A percentile compares a stretch with the other conserved stretches of the same genome.
phyloP scores from a whole-genome alignment of 2,888 invertebrate species.

The Hipparchia sbordonii region DNA sequence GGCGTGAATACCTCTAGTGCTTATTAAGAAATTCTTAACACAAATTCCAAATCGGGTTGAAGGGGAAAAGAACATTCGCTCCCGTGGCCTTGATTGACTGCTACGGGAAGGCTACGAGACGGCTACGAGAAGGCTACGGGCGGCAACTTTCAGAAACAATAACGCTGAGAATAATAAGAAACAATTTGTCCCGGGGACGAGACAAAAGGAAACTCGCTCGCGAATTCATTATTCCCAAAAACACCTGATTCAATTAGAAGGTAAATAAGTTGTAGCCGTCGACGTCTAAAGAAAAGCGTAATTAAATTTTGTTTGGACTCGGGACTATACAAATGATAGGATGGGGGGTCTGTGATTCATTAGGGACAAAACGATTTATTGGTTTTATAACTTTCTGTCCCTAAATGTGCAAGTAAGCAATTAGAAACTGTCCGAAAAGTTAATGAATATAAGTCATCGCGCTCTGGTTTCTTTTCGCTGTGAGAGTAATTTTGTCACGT shows the following conservation, averaged over 20 bases:
- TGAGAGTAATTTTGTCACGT: neutral
- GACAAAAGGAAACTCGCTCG: constrained; percentile 32
- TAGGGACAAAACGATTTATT: constrained; percentile 34
- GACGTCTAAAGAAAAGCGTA: constrained; percentile 39
- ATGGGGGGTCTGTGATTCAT: constrained; percentile 30
- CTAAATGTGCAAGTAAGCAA: constrained; percentile 18
- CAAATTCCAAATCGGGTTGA: constrained; percentile 10
- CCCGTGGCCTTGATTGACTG: constrained; percentile 28
- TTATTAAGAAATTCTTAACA: constrained; percentile 9
- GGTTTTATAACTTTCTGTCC: constrained; percentile 23
- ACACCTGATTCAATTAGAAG: constrained; percentile 49
- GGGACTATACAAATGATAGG: constrained; percentile 37
- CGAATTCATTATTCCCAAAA: constrained; percentile 47
- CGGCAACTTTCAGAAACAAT: constrained; percentile 37
- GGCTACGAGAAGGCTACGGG: neutral
- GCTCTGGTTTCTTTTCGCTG: neutral
- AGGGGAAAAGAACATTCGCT: constrained; percentile 20
- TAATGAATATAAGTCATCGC: neutral
- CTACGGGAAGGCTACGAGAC: neutral
- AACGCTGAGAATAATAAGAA: constrained; percentile 34
- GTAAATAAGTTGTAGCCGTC: constrained; percentile 43
- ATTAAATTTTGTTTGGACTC: constrained; percentile 46
- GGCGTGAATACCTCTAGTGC: neutral
- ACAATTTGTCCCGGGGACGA: constrained; percentile 36
- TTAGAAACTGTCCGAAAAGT: constrained; percentile 6